Base-by-base conservation (phyloP, 2,113 vertebrate genomes). In the Saimiri boliviensis region DNA sequence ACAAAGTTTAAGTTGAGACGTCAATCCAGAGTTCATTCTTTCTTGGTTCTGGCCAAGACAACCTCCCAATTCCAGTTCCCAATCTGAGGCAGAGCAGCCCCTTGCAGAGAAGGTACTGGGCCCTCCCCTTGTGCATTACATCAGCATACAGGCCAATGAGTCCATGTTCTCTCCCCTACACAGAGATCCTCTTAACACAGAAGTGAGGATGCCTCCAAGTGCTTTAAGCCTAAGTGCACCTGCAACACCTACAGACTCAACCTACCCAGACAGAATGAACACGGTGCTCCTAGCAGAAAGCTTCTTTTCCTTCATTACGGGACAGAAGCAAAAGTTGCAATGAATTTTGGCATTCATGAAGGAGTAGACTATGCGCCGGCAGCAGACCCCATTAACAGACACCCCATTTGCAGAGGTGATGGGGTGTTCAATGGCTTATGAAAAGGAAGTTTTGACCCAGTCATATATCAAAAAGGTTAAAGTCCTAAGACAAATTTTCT, bases 311-410 rank as follows among this genome's bases (percentile, higher is more conserved):
- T 47, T 49, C 84, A 32, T 7, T 5, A n/a, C 80, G 63, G 86
- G 47, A 12, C 40, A 52, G 58, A n/a, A 77, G 45, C 1, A 40
- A 23, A 70, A 30, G 49, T 23, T 13, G 11, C 60, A n/a, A 25
- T 32, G 6, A 9, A 13, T 90, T 27, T 35, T 37, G 21, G 20
- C 54, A 6, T 25, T 40, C 42, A 10, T 30, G n/a, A 19, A 63
- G 1, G 25, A 56, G 6, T 8, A 16, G 9, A 32, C 58, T 6
- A 0, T 8, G n/a, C 17, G 12, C 52, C 5, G 5, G 35, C 32
- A 10, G 20, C 16, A 17, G 70, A 58, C 2, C 9, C 71, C 42
- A 4, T 20, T 25, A 3, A 0, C 19, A 37, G 42, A 21, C 19
- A 1, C 27, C 13, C 12, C 37, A 6, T 58, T 52, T 63, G 27